phyloP scores from a whole-genome alignment of 2,797 vertebrate species.

The Pempheris klunzingeri region DNA sequence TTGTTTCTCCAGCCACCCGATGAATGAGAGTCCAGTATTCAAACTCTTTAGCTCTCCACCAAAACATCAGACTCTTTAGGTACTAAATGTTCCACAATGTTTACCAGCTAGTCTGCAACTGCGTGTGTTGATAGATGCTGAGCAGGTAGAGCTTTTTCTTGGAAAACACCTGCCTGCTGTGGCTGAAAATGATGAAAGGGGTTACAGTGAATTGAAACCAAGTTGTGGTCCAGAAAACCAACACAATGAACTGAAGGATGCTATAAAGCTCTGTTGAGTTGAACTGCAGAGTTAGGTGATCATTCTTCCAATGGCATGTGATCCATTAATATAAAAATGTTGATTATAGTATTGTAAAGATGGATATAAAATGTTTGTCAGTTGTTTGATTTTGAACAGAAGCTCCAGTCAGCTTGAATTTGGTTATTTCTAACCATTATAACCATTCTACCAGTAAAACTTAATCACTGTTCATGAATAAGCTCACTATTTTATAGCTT shows the following conservation, averaged over 20 bases:
- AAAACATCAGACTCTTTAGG: too few relatives aligned
- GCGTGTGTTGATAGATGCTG: not conserved
- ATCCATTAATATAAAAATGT: not conserved
- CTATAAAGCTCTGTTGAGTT: too few relatives aligned
- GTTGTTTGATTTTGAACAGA: not conserved
- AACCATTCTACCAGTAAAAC: not conserved
- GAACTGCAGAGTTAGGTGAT: not conserved
- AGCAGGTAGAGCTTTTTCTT: not conserved
- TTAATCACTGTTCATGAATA: not conserved
- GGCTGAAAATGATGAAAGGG: too few relatives aligned
- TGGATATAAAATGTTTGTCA: not conserved
- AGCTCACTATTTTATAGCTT: constrained; percentile 11
- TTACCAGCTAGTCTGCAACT: too few relatives aligned
- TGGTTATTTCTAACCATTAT: constrained; percentile 4
- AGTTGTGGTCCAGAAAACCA: too few relatives aligned
- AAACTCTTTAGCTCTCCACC: too few relatives aligned
- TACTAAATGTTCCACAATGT: too few relatives aligned
- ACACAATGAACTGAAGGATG: too few relatives aligned
- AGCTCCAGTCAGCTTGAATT: not conserved
- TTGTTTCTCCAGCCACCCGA: too few relatives aligned
- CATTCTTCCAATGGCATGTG: not conserved
- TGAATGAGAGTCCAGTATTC: too few relatives aligned
- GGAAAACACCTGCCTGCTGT: too few relatives aligned
- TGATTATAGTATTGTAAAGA: not conserved
- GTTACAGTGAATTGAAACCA: not conserved